These are phyloP conservation scores for Scaeva pyrastri DNA, from an alignment of 2,888 invertebrate genomes.

Conservation along the genomic window DNA sequence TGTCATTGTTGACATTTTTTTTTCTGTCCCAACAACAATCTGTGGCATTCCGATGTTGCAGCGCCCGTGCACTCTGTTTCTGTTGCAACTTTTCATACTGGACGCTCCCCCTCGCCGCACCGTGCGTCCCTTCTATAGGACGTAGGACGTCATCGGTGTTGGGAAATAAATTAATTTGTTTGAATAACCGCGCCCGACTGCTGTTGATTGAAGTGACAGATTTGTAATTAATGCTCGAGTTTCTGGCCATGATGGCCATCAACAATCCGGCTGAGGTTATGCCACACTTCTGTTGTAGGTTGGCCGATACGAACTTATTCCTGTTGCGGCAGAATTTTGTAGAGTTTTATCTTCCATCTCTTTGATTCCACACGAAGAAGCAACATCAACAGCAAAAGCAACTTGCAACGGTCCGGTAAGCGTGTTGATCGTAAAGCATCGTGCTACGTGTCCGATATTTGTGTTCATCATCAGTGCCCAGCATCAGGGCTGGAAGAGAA, in stretches of 20 bases:
- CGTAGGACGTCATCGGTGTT: constrained; percentile 22
- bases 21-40: constrained; percentile 47
- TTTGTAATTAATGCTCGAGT: constrained; percentile 75
- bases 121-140: background rate
- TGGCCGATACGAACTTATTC: background rate
- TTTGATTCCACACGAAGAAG: constrained; percentile 30
- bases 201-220: constrained; percentile 76
- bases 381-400: constrained; percentile 33
- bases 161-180: constrained; percentile 75
- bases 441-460: constrained; percentile 1
- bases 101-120: background rate
- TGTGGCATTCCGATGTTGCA: constrained; percentile 43
- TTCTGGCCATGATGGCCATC: constrained; percentile 74
- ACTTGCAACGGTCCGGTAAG: background rate
- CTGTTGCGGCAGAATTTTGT: constrained; percentile 8
- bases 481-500: background rate
- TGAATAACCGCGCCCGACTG: constrained; percentile 75
- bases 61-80: background rate
- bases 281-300: constrained; percentile 19
- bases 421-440: background rate
- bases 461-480: background rate
- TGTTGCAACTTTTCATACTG: background rate
- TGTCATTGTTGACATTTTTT: constrained; percentile 22
- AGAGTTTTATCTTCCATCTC: constrained; percentile 4
- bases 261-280: constrained; percentile 37